Percentiles rank a stretch among this genome's conserved stretches.
These are phyloP conservation scores for Bellardia bayeri DNA, from an alignment of 2,888 invertebrate genomes.

Conservation along the genomic window DNA sequence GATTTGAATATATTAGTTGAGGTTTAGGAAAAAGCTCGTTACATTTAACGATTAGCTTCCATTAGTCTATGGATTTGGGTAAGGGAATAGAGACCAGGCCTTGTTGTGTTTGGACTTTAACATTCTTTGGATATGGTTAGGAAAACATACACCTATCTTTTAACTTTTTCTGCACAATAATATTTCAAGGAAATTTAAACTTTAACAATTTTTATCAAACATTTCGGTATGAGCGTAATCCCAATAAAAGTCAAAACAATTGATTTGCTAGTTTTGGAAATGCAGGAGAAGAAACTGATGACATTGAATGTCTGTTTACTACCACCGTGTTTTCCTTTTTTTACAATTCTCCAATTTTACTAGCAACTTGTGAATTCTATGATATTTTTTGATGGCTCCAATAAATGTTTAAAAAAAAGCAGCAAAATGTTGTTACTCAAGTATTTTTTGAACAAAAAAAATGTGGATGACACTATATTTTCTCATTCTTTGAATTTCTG, in stretches of 20 bases:
- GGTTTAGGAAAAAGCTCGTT: no score
- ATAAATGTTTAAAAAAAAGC: slow-evolving; percentile 38
- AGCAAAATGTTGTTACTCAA: slow-evolving; percentile 24
- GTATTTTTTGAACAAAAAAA: background rate
- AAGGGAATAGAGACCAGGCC: no score
- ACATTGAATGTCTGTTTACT: slow-evolving; percentile 56
- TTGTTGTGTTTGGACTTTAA: no score
- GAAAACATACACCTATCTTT: no score
- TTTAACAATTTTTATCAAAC: no score
- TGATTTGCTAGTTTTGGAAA: slow-evolving; percentile 19
- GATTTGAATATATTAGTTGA: no score
- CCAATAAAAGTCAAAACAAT: slow-evolving; percentile 33
- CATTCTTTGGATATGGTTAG: no score
- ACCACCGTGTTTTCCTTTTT: slow-evolving; percentile 16
- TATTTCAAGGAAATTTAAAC: no score
- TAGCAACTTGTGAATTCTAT: slow-evolving; percentile 15
- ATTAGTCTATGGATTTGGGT: no score
- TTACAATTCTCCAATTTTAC: background rate
- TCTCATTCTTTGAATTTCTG: slow-evolving; percentile 1
- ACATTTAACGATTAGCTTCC: no score
- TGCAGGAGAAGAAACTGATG: slow-evolving; percentile 35
- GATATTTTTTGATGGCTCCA: slow-evolving; percentile 37
- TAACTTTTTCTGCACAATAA: no score
- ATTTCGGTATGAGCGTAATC: slow-evolving; percentile 12
- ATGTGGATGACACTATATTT: slow-evolving; percentile 52